These are phyloP conservation scores for Ginglymostoma cirratum DNA, from an alignment of 2,113 vertebrate genomes.

Conservation along the genomic window DNA sequence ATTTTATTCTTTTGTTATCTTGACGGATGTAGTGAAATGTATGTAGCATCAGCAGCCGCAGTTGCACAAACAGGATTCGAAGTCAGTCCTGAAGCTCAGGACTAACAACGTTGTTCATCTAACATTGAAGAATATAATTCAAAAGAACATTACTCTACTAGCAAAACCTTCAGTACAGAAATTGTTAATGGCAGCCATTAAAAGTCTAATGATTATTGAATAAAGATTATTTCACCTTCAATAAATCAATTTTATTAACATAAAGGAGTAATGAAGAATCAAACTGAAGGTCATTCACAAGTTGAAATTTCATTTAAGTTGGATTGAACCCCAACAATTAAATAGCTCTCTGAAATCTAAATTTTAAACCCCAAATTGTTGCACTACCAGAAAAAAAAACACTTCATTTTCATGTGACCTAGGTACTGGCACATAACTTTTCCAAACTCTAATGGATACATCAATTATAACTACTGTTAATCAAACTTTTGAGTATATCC, in stretches of 20 bases:
- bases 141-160: neutral
- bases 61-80: neutral
- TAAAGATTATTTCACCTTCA: neutral
- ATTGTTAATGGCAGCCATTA: neutral
- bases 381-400: neutral
- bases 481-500: neutral
- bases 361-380: neutral
- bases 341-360: neutral
- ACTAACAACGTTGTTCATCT: no score
- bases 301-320: neutral
- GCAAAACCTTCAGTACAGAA: neutral
- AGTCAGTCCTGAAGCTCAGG: neutral
- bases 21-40: neutral
- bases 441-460: neutral
- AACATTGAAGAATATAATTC: neutral
- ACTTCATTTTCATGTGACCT: conserved; percentile 12
- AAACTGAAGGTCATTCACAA: neutral
- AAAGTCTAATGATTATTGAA: neutral
- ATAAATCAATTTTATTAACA: neutral
- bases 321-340: neutral
- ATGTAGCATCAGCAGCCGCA: neutral
- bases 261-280: neutral
- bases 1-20: neutral
- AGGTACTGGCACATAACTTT: neutral
- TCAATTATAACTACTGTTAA: neutral